These are phyloP conservation scores for Lottia gigantea DNA, from an alignment of 2,888 invertebrate genomes.

Conservation along the genomic window DNA sequence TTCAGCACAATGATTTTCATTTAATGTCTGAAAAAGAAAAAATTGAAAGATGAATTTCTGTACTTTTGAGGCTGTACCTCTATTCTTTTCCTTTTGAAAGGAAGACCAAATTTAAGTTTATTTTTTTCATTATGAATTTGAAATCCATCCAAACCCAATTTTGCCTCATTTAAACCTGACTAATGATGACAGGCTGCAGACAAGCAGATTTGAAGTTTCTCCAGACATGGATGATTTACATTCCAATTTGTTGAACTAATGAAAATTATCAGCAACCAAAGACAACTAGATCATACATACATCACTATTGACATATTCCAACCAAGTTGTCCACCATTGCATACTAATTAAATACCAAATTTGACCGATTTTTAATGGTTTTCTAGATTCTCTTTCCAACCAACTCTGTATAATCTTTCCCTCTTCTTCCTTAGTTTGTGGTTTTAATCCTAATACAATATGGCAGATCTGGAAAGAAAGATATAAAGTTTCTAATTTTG, in stretches of 20 bases:
- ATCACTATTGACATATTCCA: conserved; percentile 74
- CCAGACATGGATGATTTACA: too few species aligned
- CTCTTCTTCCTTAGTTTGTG: conserved; percentile 84
- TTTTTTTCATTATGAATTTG: too few species aligned
- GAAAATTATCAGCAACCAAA: too few species aligned
- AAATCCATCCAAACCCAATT: too few species aligned
- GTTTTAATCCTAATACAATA: conserved; percentile 85
- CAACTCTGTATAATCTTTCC: conserved; percentile 74
- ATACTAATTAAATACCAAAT: conserved; percentile 89
- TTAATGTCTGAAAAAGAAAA: neutral
- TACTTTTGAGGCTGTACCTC: too few species aligned
- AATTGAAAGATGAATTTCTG: too few species aligned
- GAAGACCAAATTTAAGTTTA: too few species aligned
- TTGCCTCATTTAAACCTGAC: too few species aligned
- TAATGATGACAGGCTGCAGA: too few species aligned
- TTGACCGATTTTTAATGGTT: conserved; percentile 83
- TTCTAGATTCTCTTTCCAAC: conserved; percentile 81
- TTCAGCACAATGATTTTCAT: conserved; percentile 1
- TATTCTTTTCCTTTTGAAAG: too few species aligned
- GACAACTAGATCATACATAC: conserved; percentile 28
- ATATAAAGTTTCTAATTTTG: neutral
- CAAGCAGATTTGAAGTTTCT: too few species aligned
- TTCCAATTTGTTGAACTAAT: too few species aligned
- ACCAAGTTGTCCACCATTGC: conserved; percentile 90
- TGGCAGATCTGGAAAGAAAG: conserved; percentile 77